A percentile compares a stretch with the other conserved stretches of the same genome.
Evolutionary conservation across 1,140 invertebrate genomes (phyloP).

Genomic region (Pogonus chalceus): DNA sequence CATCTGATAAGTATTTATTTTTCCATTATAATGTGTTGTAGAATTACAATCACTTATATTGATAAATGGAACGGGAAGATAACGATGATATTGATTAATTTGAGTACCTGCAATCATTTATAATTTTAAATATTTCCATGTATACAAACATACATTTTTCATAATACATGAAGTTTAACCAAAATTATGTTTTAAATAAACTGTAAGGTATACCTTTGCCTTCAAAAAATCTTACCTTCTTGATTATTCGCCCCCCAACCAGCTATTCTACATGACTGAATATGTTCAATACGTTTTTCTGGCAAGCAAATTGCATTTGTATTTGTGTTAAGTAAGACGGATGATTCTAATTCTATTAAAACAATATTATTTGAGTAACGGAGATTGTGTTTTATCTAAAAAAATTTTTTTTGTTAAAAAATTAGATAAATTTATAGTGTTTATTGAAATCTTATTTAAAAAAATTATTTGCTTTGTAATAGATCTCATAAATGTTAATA

Average conservation of each 20-base stretch:
- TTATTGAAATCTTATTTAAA: no score
- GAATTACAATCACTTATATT: conserved; percentile 46
- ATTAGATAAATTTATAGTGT: no score
- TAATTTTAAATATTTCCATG: background rate
- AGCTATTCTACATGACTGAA: conserved; percentile 47
- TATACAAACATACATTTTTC: background rate
- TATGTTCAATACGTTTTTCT: conserved; percentile 37
- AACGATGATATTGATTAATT: conserved; percentile 42
- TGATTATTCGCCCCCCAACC: conserved; percentile 46
- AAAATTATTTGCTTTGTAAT: no score
- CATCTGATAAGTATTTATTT: conserved; percentile 43
- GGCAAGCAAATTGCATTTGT: conserved; percentile 49
- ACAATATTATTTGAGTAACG: conserved; percentile 48
- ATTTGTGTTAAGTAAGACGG: conserved; percentile 42
- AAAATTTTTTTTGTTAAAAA: conserved; percentile 7
- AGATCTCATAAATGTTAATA: no score
- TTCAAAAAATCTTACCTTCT: conserved; percentile 27
- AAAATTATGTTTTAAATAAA: background rate
- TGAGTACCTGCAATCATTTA: conserved; percentile 35
- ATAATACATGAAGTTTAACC: background rate
- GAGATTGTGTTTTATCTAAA: conserved; percentile 48
- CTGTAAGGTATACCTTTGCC: no score
- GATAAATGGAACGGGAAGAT: conserved; percentile 45
- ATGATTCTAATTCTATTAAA: conserved; percentile 41
- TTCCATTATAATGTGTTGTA: conserved; percentile 48